phyloP scores from a whole-genome alignment of 2,797 vertebrate species.

The Fratercula arctica region DNA sequence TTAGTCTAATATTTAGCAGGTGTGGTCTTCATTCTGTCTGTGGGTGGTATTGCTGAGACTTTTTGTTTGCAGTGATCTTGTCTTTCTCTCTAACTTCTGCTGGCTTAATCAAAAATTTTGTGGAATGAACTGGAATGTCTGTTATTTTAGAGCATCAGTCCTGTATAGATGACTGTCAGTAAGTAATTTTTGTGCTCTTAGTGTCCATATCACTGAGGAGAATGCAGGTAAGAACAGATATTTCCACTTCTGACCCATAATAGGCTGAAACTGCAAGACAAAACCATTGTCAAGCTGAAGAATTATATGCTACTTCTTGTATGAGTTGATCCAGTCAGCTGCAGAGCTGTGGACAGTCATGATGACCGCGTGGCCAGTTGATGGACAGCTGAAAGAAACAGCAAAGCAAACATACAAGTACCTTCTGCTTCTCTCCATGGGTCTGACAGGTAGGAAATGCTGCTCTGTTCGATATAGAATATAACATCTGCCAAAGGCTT shows the following conservation, averaged over 20 bases:
- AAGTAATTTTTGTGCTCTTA: not conserved
- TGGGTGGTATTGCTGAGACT: not conserved
- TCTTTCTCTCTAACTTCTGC: not conserved
- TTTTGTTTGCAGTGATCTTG: not conserved
- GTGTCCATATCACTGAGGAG: not conserved
- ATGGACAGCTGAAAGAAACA: conserved; percentile 45
- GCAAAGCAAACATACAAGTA: conserved; percentile 13
- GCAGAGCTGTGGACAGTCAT: not conserved
- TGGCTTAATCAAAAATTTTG: not conserved
- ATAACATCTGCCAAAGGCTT: not conserved
- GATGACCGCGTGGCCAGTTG: conserved; percentile 4
- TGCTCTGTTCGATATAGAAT: not conserved
- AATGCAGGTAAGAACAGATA: not conserved
- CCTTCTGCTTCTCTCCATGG: not conserved
- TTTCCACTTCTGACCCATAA: not conserved
- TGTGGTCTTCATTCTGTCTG: not conserved
- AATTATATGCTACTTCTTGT: conserved; percentile 17
- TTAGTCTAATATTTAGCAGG: not conserved
- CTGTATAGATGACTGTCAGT: not conserved
- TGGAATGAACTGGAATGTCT: not conserved
- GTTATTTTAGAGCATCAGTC: not conserved
- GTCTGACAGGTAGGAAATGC: not conserved
- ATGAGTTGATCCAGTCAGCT: not conserved
- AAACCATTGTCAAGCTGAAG: conserved; percentile 37
- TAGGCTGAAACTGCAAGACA: conserved; percentile 52